Evolutionary conservation across 2,888 invertebrate genomes (phyloP).

Genomic region (Lymantria dispar): DNA sequence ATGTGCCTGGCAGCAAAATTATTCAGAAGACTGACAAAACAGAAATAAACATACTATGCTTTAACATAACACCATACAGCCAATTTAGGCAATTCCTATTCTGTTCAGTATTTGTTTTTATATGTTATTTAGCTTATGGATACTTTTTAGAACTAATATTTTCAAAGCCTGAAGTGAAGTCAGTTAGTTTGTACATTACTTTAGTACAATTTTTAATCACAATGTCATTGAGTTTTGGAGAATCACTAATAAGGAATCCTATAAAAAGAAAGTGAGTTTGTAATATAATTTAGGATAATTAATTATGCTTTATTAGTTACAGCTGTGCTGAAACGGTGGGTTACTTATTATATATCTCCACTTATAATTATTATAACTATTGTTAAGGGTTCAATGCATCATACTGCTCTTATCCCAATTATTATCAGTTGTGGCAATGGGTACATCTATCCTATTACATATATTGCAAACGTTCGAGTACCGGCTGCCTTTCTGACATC

Average conservation of each 20-base stretch:
- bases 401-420: no score
- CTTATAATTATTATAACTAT: no score
- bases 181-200: slow-evolving; percentile 96
- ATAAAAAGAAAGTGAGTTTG: slow-evolving; percentile 80
- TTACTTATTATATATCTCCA: no score
- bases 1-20: slow-evolving; percentile 32
- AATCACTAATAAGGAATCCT: slow-evolving; percentile 84
- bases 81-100: slow-evolving; percentile 87
- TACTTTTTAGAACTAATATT: slow-evolving; percentile 96
- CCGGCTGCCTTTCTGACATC: no score
- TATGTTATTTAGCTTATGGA: slow-evolving; percentile 95
- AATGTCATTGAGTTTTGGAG: slow-evolving; percentile 89
- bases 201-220: slow-evolving; percentile 95
- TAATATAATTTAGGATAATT: slow-evolving; percentile 11
- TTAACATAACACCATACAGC: slow-evolving; percentile 86
- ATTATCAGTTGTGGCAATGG: no score
- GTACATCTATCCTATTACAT: no score
- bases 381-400: no score
- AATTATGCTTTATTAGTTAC: no score
- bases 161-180: slow-evolving; percentile 92
- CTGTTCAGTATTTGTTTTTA: slow-evolving; percentile 91
- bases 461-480: no score
- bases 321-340: no score
- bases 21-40: slow-evolving; percentile 43
- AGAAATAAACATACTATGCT: slow-evolving; percentile 86